Conservation (phyloP, 1,140 invertebrate species). For the Drosophila saltans region DNA sequence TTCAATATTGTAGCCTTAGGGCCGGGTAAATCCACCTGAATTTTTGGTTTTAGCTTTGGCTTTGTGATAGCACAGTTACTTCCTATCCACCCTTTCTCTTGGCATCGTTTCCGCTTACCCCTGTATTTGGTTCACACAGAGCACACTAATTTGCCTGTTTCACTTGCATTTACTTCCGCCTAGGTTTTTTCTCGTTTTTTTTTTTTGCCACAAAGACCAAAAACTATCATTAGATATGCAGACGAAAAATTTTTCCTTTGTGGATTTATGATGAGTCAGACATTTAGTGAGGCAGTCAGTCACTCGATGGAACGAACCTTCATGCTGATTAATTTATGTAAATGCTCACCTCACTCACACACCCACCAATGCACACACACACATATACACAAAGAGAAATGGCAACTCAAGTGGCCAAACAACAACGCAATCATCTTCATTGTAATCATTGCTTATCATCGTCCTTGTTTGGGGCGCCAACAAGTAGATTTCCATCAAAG, state of each 20-base stretch:
- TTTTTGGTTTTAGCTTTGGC: slow-evolving; percentile 28
- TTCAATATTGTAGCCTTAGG: slow-evolving; percentile 42
- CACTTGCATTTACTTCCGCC: slow-evolving; percentile 17
- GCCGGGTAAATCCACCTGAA: slow-evolving; percentile 34
- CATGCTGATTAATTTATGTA: slow-evolving; percentile 56
- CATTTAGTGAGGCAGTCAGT: slow-evolving; percentile 25
- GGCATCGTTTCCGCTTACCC: not conserved
- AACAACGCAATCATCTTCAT: slow-evolving; percentile 47
- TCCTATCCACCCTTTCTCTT: not conserved
- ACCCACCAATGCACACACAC: not conserved
- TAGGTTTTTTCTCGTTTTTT: not conserved
- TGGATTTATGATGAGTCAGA: slow-evolving; percentile 42
- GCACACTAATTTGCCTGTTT: slow-evolving; percentile 28
- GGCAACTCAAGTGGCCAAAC: slow-evolving; percentile 34
- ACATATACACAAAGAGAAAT: slow-evolving; percentile 2
- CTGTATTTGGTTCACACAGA: not conserved
- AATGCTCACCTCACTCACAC: slow-evolving; percentile 24
- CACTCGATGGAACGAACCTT: slow-evolving; percentile 21
- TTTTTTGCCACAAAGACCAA: slow-evolving; percentile 9
- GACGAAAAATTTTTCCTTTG: slow-evolving; percentile 27
- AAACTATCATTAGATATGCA: slow-evolving; percentile 14
- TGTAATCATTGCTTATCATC: slow-evolving; percentile 51
- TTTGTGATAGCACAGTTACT: slow-evolving; percentile 24
- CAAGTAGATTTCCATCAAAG: slow-evolving; percentile 70
- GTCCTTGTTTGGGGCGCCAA: slow-evolving; percentile 56